These are phyloP conservation scores for Tipula confusa DNA, from an alignment of 2,888 invertebrate species.

Conservation along the genomic window DNA sequence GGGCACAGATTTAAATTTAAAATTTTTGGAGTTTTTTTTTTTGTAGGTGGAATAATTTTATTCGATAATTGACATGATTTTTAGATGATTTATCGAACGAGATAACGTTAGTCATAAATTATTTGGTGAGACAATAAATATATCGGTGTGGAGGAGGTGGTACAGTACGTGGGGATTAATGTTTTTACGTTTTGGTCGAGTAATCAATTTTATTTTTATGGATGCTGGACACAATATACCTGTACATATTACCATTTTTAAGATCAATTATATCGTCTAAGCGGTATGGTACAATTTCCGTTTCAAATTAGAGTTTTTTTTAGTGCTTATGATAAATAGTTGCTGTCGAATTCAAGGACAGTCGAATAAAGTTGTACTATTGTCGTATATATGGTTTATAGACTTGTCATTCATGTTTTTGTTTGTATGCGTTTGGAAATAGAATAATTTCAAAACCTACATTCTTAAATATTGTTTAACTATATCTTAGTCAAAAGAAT, in stretches of 20 bases:
- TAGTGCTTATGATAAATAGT: neutral
- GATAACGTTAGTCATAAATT: neutral
- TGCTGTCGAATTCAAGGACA: neutral
- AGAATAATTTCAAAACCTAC: neutral
- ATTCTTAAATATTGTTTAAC: neutral
- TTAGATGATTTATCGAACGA: neutral
- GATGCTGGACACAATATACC: neutral
- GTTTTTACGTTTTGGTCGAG: neutral
- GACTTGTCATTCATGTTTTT: conserved; percentile 15
- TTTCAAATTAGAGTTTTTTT: neutral
- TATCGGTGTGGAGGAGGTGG: neutral
- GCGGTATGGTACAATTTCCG: neutral
- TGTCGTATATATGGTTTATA: neutral
- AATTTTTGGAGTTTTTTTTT: neutral
- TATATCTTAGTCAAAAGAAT: neutral
- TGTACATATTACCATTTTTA: neutral
- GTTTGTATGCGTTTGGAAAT: neutral
- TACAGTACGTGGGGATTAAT: neutral
- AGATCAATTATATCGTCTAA: neutral
- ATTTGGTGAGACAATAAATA: neutral
- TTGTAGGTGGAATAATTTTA: neutral
- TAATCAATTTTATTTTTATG: neutral
- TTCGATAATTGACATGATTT: conserved; percentile 25
- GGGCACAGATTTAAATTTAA: neutral
- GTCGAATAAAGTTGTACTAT: neutral